These are phyloP conservation scores for Ochropleura plecta DNA, from an alignment of 2,888 invertebrate genomes.

Conservation along the genomic window DNA sequence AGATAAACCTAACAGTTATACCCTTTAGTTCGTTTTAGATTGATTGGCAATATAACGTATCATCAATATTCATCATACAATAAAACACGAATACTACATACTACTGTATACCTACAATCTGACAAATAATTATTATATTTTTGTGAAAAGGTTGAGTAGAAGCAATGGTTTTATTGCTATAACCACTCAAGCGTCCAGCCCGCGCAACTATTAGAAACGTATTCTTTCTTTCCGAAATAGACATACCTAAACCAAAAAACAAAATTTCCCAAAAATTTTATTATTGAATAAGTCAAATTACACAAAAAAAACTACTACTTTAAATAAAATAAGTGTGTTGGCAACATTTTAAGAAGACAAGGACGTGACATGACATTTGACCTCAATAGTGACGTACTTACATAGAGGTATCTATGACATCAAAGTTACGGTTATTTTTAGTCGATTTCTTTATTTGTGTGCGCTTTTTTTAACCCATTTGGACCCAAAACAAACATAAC, in stretches of 20 bases:
- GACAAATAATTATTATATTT: too few relatives aligned
- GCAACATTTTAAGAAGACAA: constrained; percentile 40
- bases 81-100: not conserved
- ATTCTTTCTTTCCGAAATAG: not conserved
- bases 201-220: too few relatives aligned
- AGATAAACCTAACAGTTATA: not conserved
- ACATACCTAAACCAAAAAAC: not conserved
- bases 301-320: not conserved
- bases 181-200: too few relatives aligned
- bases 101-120: too few relatives aligned
- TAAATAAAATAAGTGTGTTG: constrained; percentile 11
- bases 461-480: too few relatives aligned
- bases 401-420: not conserved
- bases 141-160: not conserved
- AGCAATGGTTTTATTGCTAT: not conserved
- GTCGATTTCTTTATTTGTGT: constrained; percentile 36
- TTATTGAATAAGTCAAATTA: not conserved
- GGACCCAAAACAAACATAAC: too few relatives aligned
- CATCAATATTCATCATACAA: not conserved
- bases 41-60: not conserved
- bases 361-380: constrained; percentile 45
- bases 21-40: not conserved
- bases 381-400: constrained; percentile 12
- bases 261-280: not conserved
- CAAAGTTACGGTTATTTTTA: constrained; percentile 50